phyloP scores from a whole-genome alignment of 1,140 invertebrate genomes.

The Drosophila sucinea region DNA sequence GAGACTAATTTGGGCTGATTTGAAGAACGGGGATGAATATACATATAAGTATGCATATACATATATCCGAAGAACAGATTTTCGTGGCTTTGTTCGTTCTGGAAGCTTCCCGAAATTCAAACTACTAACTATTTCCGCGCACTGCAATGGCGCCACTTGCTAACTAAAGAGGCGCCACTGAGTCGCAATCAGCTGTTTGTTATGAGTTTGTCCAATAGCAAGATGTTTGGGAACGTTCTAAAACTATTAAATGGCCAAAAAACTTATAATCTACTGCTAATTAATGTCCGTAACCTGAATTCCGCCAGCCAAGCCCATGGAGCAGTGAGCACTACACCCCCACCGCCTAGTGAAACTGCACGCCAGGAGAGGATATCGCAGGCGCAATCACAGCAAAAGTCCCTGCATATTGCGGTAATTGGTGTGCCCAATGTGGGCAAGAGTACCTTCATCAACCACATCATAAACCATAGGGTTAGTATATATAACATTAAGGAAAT shows the following conservation, averaged over 20 bases:
- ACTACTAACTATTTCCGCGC: not conserved
- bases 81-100: not conserved
- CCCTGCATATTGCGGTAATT: slow-evolving; percentile 93
- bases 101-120: not conserved
- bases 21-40: too few relatives aligned
- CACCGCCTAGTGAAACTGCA: not conserved
- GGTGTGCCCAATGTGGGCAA: slow-evolving; percentile 97
- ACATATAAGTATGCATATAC: too few relatives aligned
- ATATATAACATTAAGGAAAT: slow-evolving; percentile 1
- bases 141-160: not conserved
- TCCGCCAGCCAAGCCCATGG: slow-evolving; percentile 22
- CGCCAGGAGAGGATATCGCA: not conserved
- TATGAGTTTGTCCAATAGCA: not conserved
- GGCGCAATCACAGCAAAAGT: slow-evolving; percentile 75
- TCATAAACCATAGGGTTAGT: slow-evolving; percentile 90
- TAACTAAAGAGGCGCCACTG: not conserved
- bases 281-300: slow-evolving; percentile 41
- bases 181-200: not conserved
- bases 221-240: slow-evolving; percentile 47
- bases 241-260: slow-evolving; percentile 46
- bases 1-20: too few relatives aligned
- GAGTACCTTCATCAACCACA: slow-evolving; percentile 95
- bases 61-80: too few relatives aligned
- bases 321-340: not conserved
- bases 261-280: slow-evolving; percentile 14